These are phyloP conservation scores for Poicephalus meyeri DNA, from an alignment of 2,113 vertebrate genomes.

Conservation along the genomic window DNA sequence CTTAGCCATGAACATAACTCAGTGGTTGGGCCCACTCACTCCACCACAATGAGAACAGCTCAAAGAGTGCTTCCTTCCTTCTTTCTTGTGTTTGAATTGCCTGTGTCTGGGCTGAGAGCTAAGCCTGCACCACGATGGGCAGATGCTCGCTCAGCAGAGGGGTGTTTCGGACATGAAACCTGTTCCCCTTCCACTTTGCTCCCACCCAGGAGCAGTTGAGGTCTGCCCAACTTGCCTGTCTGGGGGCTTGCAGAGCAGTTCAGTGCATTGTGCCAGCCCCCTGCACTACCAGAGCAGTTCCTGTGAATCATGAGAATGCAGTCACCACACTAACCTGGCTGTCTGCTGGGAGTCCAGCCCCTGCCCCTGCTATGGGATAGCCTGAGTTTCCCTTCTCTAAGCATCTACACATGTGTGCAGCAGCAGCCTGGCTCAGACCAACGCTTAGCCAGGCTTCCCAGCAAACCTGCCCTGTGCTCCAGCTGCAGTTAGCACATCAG, in stretches of 20 bases:
- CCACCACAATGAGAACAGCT: background rate
- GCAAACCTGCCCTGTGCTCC: accelerated
- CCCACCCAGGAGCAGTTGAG: background rate
- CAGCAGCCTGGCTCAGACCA: background rate
- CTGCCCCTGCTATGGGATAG: background rate
- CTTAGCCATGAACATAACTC: accelerated
- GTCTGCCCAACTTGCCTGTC: background rate
- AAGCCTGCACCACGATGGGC: accelerated
- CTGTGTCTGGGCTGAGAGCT: background rate
- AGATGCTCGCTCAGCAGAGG: background rate
- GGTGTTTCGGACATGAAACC: background rate
- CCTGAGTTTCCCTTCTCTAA: background rate
- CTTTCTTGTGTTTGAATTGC: background rate
- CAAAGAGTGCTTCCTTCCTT: background rate
- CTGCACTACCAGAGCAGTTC: background rate
- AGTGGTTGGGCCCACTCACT: background rate
- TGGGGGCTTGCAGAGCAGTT: background rate
- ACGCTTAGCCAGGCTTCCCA: background rate
- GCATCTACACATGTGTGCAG: background rate
- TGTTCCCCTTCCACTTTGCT: background rate
- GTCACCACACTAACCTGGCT: background rate
- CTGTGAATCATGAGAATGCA: background rate
- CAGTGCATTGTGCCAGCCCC: no score
- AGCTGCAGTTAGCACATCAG: background rate
- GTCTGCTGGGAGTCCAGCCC: background rate